Percentiles rank a stretch among this genome's conserved stretches.
phyloP scores from a whole-genome alignment of 2,888 invertebrate species.

The Xanthorhoe designata region DNA sequence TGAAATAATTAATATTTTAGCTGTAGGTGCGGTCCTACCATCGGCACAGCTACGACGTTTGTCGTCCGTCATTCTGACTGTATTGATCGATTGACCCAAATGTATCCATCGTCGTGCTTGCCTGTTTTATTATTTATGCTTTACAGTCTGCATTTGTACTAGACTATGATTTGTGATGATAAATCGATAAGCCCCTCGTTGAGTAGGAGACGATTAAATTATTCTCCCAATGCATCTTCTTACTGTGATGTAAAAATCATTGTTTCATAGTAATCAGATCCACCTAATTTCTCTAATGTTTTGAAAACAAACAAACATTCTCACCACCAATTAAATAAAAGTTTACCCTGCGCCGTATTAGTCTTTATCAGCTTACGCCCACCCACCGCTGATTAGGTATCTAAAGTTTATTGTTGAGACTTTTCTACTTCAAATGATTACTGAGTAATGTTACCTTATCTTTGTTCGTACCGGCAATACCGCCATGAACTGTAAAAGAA shows the following conservation, averaged over 20 bases:
- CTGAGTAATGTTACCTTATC: not conserved
- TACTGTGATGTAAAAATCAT: no score
- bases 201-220: not conserved
- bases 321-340: not conserved
- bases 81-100: constrained; percentile 82
- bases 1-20: constrained; percentile 56
- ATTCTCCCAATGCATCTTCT: not conserved
- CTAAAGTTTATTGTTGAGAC: not conserved
- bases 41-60: constrained; percentile 49
- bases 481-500: not conserved
- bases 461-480: not conserved
- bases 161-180: not conserved
- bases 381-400: not conserved
- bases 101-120: constrained; percentile 50
- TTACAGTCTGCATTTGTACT: not conserved
- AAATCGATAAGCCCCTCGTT: not conserved
- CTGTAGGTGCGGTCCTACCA: constrained; percentile 56
- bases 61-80: constrained; percentile 51
- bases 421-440: not conserved
- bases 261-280: no score
- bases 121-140: constrained; percentile 41
- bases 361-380: not conserved
- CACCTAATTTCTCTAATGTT: no score
- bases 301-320: not conserved
- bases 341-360: not conserved